These are phyloP conservation scores for Embiotoca jacksoni DNA, from an alignment of 2,113 vertebrate genomes.

Conservation along the genomic window DNA sequence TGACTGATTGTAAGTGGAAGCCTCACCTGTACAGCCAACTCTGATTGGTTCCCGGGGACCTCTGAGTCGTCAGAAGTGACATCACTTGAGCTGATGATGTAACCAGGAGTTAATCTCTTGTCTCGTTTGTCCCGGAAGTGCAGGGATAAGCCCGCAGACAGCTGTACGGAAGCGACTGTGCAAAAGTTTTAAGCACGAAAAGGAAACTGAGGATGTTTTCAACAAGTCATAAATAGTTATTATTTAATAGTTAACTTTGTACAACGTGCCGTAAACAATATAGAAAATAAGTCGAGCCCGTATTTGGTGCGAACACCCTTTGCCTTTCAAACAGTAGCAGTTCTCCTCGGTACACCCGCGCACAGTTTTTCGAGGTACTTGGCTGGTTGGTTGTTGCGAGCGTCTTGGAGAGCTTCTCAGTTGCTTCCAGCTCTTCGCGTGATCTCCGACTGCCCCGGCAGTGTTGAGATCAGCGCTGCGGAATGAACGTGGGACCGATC, in stretches of 20 bases:
- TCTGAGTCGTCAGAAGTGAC: constrained; percentile 61
- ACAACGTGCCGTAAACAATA: background rate
- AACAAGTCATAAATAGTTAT: background rate
- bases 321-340: background rate
- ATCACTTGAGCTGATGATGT: constrained; percentile 73
- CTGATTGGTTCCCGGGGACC: constrained; percentile 64
- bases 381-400: background rate
- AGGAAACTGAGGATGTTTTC: background rate
- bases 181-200: constrained; percentile 20
- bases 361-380: constrained; percentile 22
- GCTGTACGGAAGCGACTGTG: constrained; percentile 24
- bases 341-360: constrained; percentile 1
- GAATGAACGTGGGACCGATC: background rate
- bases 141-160: constrained; percentile 37
- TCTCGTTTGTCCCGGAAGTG: constrained; percentile 26
- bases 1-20: constrained; percentile 60
- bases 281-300: background rate
- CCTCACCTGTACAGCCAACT: constrained; percentile 69
- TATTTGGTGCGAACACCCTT: too few relatives aligned
- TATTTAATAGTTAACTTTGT: background rate
- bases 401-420: background rate
- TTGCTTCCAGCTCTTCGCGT: background rate
- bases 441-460: background rate
- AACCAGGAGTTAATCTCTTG: constrained; percentile 75
- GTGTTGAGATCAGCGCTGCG: background rate